Base-by-base conservation (phyloP, 2,113 vertebrate genomes). In the Circaetus gallicus region DNA sequence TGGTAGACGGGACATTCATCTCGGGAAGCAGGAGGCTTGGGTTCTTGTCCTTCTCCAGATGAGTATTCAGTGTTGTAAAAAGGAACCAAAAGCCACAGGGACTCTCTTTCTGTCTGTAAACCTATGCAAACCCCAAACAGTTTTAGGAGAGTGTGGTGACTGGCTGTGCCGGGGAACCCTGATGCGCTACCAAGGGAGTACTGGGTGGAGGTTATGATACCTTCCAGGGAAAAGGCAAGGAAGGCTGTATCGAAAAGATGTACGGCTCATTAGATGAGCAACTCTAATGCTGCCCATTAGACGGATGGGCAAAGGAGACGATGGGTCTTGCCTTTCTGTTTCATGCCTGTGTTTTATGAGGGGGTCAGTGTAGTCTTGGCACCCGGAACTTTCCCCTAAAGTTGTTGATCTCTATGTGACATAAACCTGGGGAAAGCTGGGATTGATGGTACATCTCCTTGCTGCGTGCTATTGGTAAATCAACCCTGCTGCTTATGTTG, bases 201-300 rank as follows among this genome's bases (percentile, higher is more conserved):
- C 66, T 87, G 61, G 22, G 12, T 82, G 43, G 25, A 20, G 17
- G 13, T 52, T 76, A 3, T 10, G n/a, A 4, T 32, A 13, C 14
- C 22, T 88, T 45, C 47, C 26, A 50, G 42, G 62, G 40, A 76
- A 63, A 53, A 86, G 59, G 36, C 32, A 71, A 71, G 62, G 56
- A 80, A 76, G 43, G 14, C 62, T 74, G 34, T 22, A 8, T 29
- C 0, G 1, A 26, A 92, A 36, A 1, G 8, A 6, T 31, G 24
- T 26, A 24, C 15, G 32, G 36, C 15, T 93, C 29, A 36, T 36
- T 36, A 36, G 36, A 36, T 36, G 36, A 36, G 36, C 36, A 36
- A 36, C 36, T 36, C 36, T 36, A 36, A 21, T 56, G 13, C 43
- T 70, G 67, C 53, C 18, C 17, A 4, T 21, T 34, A 14, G 12